Conservation (phyloP, 2,888 invertebrate genomes). For the Xanthorhoe designata region DNA sequence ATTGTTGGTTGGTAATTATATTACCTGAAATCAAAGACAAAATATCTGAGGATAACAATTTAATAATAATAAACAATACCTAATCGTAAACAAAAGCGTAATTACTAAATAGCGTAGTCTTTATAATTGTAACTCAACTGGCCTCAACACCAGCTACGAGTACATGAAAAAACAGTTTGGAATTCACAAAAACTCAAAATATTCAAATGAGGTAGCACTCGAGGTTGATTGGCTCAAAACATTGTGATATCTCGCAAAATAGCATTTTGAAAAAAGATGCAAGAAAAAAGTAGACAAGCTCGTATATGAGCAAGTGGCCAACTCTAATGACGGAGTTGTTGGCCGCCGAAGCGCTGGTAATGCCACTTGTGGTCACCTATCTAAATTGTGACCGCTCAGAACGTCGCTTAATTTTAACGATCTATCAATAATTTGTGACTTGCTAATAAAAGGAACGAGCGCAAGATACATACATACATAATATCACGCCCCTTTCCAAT, state of each 20-base stretch:
- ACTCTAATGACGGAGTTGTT: too few relatives aligned
- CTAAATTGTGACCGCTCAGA: too few relatives aligned
- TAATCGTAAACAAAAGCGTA: neutral
- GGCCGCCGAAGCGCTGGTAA: too few relatives aligned
- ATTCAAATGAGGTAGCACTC: neutral
- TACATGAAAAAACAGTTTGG: neutral
- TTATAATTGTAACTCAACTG: neutral
- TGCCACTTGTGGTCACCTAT: too few relatives aligned
- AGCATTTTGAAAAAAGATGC: neutral
- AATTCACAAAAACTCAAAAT: neutral
- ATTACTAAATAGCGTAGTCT: too few relatives aligned
- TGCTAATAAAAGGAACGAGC: too few relatives aligned
- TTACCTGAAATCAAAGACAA: slow-evolving; percentile 75
- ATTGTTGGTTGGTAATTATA: slow-evolving; percentile 67
- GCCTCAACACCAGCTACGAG: neutral
- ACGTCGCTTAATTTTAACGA: too few relatives aligned
- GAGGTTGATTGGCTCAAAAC: neutral
- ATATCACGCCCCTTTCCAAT: too few relatives aligned
- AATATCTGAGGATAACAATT: slow-evolving; percentile 45
- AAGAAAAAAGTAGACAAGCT: slow-evolving; percentile 1
- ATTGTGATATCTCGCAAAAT: too few relatives aligned
- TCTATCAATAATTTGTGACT: too few relatives aligned
- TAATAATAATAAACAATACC: slow-evolving; percentile 13
- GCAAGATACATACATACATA: too few relatives aligned
- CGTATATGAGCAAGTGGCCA: too few relatives aligned